phyloP scores from a whole-genome alignment of 1,140 invertebrate genomes.

The Dinoponera quadriceps region DNA sequence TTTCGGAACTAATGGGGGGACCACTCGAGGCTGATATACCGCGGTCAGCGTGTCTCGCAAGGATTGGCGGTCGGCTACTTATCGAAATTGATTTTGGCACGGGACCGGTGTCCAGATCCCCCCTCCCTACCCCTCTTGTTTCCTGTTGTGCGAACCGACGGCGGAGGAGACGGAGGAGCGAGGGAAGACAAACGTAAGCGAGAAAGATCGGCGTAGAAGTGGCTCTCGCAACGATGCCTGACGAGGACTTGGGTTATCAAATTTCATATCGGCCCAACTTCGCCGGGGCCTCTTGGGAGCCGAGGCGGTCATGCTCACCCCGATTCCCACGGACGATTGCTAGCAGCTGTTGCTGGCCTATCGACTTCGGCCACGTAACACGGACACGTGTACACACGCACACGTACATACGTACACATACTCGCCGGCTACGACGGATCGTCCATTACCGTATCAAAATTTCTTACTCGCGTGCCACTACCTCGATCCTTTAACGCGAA shows the following conservation, averaged over 20 bases:
- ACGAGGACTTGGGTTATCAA: conserved; percentile 71
- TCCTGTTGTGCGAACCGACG: not conserved
- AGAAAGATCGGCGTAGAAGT: not conserved
- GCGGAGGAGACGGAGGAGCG: not conserved
- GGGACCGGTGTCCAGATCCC: not conserved
- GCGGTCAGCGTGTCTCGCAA: conserved; percentile 39
- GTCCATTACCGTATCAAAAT: conserved; percentile 67
- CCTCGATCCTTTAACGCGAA: conserved; percentile 19
- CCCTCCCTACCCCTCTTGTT: no score
- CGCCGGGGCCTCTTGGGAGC: conserved; percentile 41
- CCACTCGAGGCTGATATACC: not conserved
- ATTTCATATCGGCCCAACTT: conserved; percentile 71
- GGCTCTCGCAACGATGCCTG: conserved; percentile 22
- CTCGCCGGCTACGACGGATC: conserved; percentile 8
- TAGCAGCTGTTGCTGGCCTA: conserved; percentile 73
- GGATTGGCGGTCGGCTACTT: conserved; percentile 56
- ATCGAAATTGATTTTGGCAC: conserved; percentile 66
- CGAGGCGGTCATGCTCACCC: conserved; percentile 36
- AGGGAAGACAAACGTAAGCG: not conserved
- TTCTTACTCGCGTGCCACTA: conserved; percentile 51
- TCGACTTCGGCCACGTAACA: conserved; percentile 64
- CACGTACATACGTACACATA: not conserved
- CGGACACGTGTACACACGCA: not conserved
- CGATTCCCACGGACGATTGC: conserved; percentile 70
- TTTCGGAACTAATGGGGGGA: conserved; percentile 10